Evolutionary conservation across 2,797 vertebrate species (phyloP), one percentile per base, ranked within the genome.

Genomic region (Phrynocephalus forsythii): DNA sequence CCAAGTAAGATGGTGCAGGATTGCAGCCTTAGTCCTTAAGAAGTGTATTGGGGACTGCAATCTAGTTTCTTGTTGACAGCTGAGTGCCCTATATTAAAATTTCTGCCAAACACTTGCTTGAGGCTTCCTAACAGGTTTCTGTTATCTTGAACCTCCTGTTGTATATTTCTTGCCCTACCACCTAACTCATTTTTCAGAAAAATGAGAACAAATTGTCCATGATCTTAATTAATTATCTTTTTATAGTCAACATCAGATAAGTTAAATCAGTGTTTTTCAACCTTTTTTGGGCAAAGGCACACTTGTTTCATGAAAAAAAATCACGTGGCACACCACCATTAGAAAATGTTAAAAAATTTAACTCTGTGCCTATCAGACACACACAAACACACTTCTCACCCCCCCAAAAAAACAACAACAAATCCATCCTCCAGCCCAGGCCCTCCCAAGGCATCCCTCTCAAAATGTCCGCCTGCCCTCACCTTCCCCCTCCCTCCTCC

Each of bases 151-250:
- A 90, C 83, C 82, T 91, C 92, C 93, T 92, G 52, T 90, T 91
- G 68, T 60, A 52, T 91, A 88, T 92, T 96, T 94, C 95, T 94
- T 95, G 95, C 91, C 94, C 93, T 95, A 94, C 92, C 87, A 90
- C 71, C 6, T 44, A 81, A 92, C 77, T 89, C 93, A 89, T 92
- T 92, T 91, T 93, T 91, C 93, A 85, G 5, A 1, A n/a, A 48
- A 76, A 7, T 66, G 86, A 71, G 26, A 75, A 82, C 69, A 76
- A 1, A 1, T 71, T 91, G 87, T 68, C 81, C n/a, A 38, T 91
- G 48, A 38, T 82, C 52, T 87, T 92, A 79, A 72, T 95, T 94
- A 91, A 91, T 95, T 91, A 72, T 83, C 71, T 82, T 95, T 94
- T 94, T 44, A 52, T 91, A 91, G 90, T 93, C 87, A 91, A 91